Evolutionary conservation across 1,140 invertebrate genomes (phyloP).

Genomic region (Eubasilissa regina): DNA sequence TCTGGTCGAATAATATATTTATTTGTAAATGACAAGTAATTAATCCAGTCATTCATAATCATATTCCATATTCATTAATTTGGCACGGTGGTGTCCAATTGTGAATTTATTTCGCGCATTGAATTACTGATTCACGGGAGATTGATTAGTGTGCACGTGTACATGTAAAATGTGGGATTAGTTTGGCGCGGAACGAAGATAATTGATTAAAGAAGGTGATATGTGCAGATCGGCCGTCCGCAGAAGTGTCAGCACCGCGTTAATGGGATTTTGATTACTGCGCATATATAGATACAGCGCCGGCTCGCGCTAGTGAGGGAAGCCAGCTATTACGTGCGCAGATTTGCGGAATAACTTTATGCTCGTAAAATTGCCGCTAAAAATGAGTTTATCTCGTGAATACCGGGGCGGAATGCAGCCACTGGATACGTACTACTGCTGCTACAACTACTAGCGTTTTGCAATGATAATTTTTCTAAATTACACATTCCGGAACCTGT

Average conservation of each 20-base stretch:
- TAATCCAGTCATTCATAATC: no score
- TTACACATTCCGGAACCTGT: conserved; percentile 44
- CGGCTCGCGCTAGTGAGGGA: conserved; percentile 39
- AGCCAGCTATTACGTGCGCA: conserved; percentile 51
- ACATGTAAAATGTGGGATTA: not conserved
- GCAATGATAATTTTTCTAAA: conserved; percentile 47
- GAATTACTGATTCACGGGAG: no score
- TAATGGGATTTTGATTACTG: conserved; percentile 59
- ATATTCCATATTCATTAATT: no score
- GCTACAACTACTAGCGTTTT: conserved; percentile 30
- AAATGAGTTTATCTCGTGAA: conserved; percentile 51
- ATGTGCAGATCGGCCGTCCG: conserved; percentile 39
- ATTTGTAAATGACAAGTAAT: no score
- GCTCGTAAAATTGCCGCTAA: conserved; percentile 49
- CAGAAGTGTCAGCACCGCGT: conserved; percentile 16
- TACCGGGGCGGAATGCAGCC: conserved; percentile 23
- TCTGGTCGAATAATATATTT: no score
- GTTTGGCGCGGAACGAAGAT: conserved; percentile 5
- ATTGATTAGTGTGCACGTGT: no score
- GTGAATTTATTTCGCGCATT: no score
- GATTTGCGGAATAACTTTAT: conserved; percentile 56
- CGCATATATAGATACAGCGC: conserved; percentile 41
- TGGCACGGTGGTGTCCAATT: no score
- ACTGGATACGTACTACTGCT: not conserved
- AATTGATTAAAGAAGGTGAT: conserved; percentile 32